These are phyloP conservation scores for Oenanthe melanoleuca DNA, from an alignment of 2,113 vertebrate genomes.

Conservation along the genomic window DNA sequence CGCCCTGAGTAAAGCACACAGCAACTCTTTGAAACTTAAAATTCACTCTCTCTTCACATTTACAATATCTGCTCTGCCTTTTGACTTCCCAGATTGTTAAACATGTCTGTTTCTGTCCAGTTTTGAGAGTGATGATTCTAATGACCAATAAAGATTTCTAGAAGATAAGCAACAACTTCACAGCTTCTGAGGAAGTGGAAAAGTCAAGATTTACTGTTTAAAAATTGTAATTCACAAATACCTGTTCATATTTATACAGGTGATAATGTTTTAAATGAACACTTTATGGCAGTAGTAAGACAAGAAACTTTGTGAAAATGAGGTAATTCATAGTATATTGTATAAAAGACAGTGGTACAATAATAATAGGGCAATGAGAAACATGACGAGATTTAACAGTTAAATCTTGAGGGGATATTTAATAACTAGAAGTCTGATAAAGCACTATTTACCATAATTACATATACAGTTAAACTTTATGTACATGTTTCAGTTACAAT, in stretches of 20 bases:
- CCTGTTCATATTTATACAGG: constrained; percentile 30
- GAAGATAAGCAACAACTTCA: not conserved
- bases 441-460: constrained; percentile 72
- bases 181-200: not conserved
- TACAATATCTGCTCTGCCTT: not conserved
- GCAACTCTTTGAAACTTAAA: not conserved
- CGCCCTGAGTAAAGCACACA: not conserved
- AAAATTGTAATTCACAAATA: constrained; percentile 40
- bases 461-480: constrained; percentile 64
- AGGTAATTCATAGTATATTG: not conserved
- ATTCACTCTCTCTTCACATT: not conserved
- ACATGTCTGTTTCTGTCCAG: not conserved
- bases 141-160: not conserved
- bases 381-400: constrained; percentile 30
- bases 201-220: constrained; percentile 24
- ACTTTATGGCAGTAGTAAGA: constrained; percentile 43
- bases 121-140: not conserved
- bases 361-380: not conserved
- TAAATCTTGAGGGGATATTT: constrained; percentile 68
- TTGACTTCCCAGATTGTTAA: not conserved
- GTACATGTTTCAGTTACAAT: constrained; percentile 39
- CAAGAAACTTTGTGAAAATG: constrained; percentile 44
- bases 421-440: constrained; percentile 69
- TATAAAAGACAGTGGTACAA: not conserved
- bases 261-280: constrained; percentile 8